phyloP scores from a whole-genome alignment of 2,888 invertebrate species.

The Caenorhabditis sp. region DNA sequence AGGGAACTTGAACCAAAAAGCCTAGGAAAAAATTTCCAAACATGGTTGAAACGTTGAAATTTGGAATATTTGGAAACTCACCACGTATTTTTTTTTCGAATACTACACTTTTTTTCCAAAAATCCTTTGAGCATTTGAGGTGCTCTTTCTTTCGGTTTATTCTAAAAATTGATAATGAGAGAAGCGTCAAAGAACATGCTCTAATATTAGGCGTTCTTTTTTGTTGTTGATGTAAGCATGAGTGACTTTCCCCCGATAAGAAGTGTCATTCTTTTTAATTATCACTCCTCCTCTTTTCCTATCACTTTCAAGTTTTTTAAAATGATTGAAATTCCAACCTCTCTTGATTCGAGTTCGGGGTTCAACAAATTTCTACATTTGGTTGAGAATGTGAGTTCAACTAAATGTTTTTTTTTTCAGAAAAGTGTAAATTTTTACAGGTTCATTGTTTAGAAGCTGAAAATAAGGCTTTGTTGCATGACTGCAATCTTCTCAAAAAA shows the following conservation, averaged over 20 bases:
- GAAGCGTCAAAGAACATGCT: too few relatives aligned
- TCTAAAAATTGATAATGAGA: too few relatives aligned
- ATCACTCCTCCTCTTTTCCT: background rate
- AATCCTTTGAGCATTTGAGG: too few relatives aligned
- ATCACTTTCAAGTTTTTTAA: background rate
- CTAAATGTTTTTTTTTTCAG: background rate
- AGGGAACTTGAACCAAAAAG: too few relatives aligned
- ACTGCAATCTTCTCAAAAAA: slow-evolving; percentile 26
- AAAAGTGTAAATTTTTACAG: too few relatives aligned
- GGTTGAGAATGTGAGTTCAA: slow-evolving; percentile 24
- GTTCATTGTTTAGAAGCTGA: slow-evolving; percentile 33
- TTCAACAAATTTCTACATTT: slow-evolving; percentile 23
- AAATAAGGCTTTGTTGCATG: slow-evolving; percentile 20
- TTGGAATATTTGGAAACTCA: too few relatives aligned
- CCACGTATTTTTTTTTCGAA: too few relatives aligned
- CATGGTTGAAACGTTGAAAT: too few relatives aligned
- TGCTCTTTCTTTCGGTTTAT: too few relatives aligned
- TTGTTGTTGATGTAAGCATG: background rate
- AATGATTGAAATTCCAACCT: background rate
- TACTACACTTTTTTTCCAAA: too few relatives aligned
- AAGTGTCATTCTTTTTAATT: slow-evolving; percentile 3
- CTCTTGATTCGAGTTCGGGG: background rate
- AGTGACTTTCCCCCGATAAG: background rate
- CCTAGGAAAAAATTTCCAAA: too few relatives aligned
- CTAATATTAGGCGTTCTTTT: slow-evolving; percentile 11